Conservation (phyloP, 2,113 vertebrate species). For the Struthio camelus region DNA sequence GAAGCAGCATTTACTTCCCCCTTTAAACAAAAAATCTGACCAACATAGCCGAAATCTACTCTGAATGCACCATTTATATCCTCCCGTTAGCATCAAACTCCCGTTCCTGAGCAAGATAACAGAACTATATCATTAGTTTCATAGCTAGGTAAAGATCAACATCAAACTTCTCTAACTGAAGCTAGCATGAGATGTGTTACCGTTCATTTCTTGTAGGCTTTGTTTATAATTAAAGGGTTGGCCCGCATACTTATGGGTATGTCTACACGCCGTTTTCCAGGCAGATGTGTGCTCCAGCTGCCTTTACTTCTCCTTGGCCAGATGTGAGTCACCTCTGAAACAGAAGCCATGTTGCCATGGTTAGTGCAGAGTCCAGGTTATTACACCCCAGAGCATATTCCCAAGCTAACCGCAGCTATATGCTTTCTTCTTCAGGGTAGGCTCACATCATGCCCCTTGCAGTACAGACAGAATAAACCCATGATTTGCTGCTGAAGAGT, state of each 20-base stretch:
- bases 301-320: neutral
- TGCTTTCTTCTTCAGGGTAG: neutral
- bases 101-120: neutral
- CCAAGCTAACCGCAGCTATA: neutral
- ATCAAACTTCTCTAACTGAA: neutral
- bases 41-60: neutral
- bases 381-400: neutral
- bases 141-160: neutral
- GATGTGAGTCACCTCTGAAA: neutral
- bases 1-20: neutral
- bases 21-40: neutral
- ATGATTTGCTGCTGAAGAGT: neutral
- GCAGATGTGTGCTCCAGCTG: neutral
- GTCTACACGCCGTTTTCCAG: neutral
- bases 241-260: neutral
- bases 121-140: neutral
- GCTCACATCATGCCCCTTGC: neutral
- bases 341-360: slow-evolving; percentile 8
- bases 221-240: neutral
- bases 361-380: neutral
- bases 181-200: neutral
- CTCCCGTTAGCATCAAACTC: neutral
- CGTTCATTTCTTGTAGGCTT: neutral
- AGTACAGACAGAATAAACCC: neutral
- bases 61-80: neutral